Base-by-base conservation (phyloP, 1,140 invertebrate genomes). In the Pomphorhynchus laevis region DNA sequence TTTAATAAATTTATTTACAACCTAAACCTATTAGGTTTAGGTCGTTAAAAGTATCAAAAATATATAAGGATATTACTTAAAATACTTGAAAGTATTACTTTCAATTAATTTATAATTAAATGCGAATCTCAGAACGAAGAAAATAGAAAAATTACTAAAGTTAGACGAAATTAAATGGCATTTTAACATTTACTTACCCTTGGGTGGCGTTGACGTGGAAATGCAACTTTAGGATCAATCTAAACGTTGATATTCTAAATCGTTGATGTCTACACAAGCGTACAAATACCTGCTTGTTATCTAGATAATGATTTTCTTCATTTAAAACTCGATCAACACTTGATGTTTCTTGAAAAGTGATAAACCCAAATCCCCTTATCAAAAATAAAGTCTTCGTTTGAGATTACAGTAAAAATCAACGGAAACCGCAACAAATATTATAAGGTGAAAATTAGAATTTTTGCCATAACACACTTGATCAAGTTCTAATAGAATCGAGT, bases 161-260 rank as follows among this genome's bases (percentile, higher is more conserved):
- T n/a, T n/a, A n/a, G n/a, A n/a, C n/a, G n/a, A n/a, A n/a, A n/a
- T n/a, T n/a, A n/a, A n/a, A 35, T 4, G 11, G 14, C n/a, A 35
- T 11, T 11, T 3, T 16, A 35, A 20, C 12, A 2, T 24, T 12
- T 17, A 42, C 41, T 42, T 38, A 38, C 41, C 23, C 39, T 43
- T 4, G 41, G 41, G 35, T 43, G 36, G 18, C 34, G 32, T 39
- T 43, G 41, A 20, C 41, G 35, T 48, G 84, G 84, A 67, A 93
- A 91, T 58, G 84, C 84, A 62, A 93, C 76, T 70, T 95, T 95
- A 50, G 84, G 84, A 61, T 95, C 84, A 65, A 95, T 89, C 80
- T 86, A 71, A 22, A 74, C 73, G 53, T 56, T 48, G 21, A 39
- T 47, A 45, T 45, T 40, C 9, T 45, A 38, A 22, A 43, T 39